A percentile compares a stretch with the other conserved stretches of the same genome.
Evolutionary conservation across 1,140 invertebrate genomes (phyloP).

Genomic region (Caenorhabditis remanei): DNA sequence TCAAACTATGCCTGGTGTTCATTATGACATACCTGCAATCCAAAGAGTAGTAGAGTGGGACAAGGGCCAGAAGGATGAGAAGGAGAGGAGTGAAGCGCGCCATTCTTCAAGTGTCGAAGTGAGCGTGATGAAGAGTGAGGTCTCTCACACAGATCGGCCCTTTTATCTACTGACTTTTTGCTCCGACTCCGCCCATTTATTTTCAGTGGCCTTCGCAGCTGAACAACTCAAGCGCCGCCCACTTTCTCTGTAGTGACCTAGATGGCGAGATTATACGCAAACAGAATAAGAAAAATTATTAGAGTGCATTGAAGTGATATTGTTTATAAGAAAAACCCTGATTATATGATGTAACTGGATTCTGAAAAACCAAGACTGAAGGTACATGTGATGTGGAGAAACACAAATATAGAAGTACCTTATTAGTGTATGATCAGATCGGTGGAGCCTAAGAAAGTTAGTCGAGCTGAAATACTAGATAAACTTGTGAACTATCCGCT

Average conservation of each 20-base stretch:
- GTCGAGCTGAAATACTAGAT: no score
- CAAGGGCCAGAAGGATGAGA: conserved; percentile 32
- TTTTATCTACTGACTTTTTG: conserved; percentile 49
- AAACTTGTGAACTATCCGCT: no score
- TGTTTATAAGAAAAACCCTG: neutral
- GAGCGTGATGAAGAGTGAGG: conserved; percentile 50
- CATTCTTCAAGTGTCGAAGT: conserved; percentile 47
- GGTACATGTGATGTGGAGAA: neutral
- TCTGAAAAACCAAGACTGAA: neutral
- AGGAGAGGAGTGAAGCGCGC: conserved; percentile 52
- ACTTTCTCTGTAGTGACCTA: conserved; percentile 18
- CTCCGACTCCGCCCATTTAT: conserved; percentile 12
- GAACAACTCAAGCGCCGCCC: conserved; percentile 6
- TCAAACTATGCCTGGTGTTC: neutral
- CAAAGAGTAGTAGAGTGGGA: conserved; percentile 35
- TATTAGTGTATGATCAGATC: neutral
- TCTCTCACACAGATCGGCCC: neutral
- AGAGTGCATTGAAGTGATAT: conserved; percentile 40
- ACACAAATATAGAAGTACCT: neutral
- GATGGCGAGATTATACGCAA: neutral
- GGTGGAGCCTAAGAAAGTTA: no score
- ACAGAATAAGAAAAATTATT: neutral
- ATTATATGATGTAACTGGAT: neutral
- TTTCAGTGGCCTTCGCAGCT: neutral
- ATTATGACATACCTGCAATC: conserved; percentile 15